Percentiles rank a stretch among this genome's conserved stretches.
Conservation (phyloP, 2,888 invertebrate genomes). For the Myopa testacea region DNA sequence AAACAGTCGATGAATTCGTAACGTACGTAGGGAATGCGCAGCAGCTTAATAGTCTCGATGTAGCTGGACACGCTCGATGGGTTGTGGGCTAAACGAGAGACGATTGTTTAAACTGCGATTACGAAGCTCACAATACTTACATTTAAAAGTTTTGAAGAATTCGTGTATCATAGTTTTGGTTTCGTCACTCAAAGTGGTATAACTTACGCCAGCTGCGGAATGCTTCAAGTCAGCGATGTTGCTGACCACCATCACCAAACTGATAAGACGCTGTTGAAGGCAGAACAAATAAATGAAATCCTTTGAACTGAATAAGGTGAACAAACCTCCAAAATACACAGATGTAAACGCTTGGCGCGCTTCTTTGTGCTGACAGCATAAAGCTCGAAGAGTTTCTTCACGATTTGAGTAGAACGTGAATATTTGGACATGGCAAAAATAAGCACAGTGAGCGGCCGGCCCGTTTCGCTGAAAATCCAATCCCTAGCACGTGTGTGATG, state of each 20-base stretch:
- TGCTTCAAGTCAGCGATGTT: slow-evolving; percentile 60
- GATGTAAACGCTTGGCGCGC: slow-evolving; percentile 50
- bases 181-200: slow-evolving; percentile 57
- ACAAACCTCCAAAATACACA: slow-evolving; percentile 59
- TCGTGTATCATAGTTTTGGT: slow-evolving; percentile 57
- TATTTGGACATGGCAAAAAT: slow-evolving; percentile 57
- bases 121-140: slow-evolving; percentile 40
- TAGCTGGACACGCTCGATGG: slow-evolving; percentile 54
- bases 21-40: slow-evolving; percentile 60
- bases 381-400: slow-evolving; percentile 56
- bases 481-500: slow-evolving; percentile 60
- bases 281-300: not conserved
- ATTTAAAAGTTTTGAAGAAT: slow-evolving; percentile 60
- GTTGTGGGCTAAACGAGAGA: slow-evolving; percentile 45
- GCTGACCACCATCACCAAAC: slow-evolving; percentile 60
- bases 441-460: slow-evolving; percentile 57
- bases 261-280: slow-evolving; percentile 57
- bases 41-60: slow-evolving; percentile 54
- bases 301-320: not conserved
- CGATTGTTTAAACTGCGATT: not conserved
- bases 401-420: slow-evolving; percentile 53
- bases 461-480: slow-evolving; percentile 56
- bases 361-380: slow-evolving; percentile 57
- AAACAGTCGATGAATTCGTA: slow-evolving; percentile 61
- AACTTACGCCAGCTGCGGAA: slow-evolving; percentile 53